Conservation (phyloP, 2,888 invertebrate species). For the Thymelicus lineola region DNA sequence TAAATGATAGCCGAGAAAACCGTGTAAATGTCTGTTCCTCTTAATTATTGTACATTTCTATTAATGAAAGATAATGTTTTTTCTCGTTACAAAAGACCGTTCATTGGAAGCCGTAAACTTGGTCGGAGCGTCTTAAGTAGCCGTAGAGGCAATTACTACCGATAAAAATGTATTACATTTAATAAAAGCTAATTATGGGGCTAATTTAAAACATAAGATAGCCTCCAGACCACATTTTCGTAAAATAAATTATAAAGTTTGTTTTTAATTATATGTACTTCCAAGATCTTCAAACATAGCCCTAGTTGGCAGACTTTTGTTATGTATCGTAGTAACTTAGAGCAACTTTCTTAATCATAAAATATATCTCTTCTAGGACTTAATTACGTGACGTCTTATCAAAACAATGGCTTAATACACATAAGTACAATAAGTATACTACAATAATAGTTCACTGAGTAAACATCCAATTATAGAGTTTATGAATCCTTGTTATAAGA, state of each 20-base stretch:
- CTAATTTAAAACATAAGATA: conserved; percentile 65
- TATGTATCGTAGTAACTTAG: no score
- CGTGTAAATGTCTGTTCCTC: not conserved
- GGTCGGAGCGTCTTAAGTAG: not conserved
- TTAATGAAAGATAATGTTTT: conserved; percentile 6
- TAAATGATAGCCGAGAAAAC: not conserved
- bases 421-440: no score
- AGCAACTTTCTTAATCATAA: no score
- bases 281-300: no score
- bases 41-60: conserved; percentile 5
- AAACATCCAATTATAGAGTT: no score
- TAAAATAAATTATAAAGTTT: conserved; percentile 62
- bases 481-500: no score
- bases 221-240: conserved; percentile 61
- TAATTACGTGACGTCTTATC: no score
- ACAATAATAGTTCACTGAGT: no score
- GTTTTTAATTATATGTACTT: conserved; percentile 47
- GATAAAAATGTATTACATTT: conserved; percentile 56
- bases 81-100: conserved; percentile 2
- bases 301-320: no score
- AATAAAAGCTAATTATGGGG: conserved; percentile 70
- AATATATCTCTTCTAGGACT: no score
- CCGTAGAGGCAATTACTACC: conserved; percentile 50
- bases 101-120: conserved; percentile 31
- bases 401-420: no score